Evolutionary conservation across 2,888 invertebrate genomes (phyloP).

Genomic region (Watsonalla cultraria): DNA sequence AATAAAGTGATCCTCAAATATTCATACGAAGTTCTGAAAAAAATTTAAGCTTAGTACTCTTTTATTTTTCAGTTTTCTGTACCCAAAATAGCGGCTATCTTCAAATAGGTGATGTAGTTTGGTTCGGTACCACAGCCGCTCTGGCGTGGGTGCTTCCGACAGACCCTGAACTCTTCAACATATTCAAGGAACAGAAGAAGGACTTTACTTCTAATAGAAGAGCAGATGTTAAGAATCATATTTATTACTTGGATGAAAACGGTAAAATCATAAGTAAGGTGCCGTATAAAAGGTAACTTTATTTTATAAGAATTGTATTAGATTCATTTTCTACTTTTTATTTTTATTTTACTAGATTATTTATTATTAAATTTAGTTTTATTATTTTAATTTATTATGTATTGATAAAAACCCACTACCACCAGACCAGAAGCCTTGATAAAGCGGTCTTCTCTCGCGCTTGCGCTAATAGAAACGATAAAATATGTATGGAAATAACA

Average conservation of each 20-base stretch:
- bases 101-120: conserved; percentile 79
- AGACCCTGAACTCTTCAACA: conserved; percentile 57
- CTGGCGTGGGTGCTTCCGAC: conserved; percentile 88
- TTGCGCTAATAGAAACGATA: no score
- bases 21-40: no score
- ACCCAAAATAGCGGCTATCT: conserved; percentile 80
- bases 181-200: conserved; percentile 41
- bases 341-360: neutral
- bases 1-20: no score
- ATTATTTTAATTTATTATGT: no score
- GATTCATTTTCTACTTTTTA: conserved; percentile 1
- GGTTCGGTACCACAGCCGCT: conserved; percentile 86
- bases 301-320: no score
- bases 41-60: neutral
- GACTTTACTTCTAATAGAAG: conserved; percentile 32
- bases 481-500: no score
- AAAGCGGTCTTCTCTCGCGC: no score
- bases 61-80: conserved; percentile 76
- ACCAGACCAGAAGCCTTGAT: no score
- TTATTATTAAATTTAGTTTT: no score
- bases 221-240: conserved; percentile 38
- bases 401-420: no score
- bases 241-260: conserved; percentile 53
- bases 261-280: conserved; percentile 53
- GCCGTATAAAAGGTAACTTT: conserved; percentile 50